Base-by-base conservation (phyloP, 2,888 invertebrate species). In the Drosophila algonquin region DNA sequence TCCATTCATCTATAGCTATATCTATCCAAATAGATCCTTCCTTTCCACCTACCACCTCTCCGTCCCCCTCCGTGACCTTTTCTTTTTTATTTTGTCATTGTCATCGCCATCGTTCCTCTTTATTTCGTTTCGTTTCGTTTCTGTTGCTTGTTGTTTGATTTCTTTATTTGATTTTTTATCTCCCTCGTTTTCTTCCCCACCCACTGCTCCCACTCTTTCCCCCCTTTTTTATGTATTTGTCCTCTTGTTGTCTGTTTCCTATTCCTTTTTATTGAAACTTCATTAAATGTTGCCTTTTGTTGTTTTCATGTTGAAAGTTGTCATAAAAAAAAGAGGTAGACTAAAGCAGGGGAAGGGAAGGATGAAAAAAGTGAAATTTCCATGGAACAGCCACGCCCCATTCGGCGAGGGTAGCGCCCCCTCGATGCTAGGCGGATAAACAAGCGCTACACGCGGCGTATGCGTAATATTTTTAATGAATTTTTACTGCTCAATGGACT, bases 131-230 rank as follows among this genome's bases (percentile, higher is more conserved):
- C 7, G 7, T 40, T 40, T 40, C 40, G 14, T n/a, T 40, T 14
- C 7, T 40, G 62, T 50, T 57, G 47, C 56, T 68, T 62, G 61
- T 51, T 52, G 54, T 52, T 69, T 74, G 72, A 73, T 77, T 86
- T 76, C 67, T 71, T 81, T 85, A 87, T 76, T 87, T 71, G 76
- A 69, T 68, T 81, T 79, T 76, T 79, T 81, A 62, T 59, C 60
- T 81, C 62, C 46, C 44, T n/a, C 30, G 30, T 40, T 40, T 5
- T 35, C 14, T 5, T 7, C 35, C 4, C 10, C 4, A 4, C 53
- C 40, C 40, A 40, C 40, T 14, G 12, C 5, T 6, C 2, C 14
- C 14, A 5, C 35, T 14, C 40, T 14, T 30, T 46, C 45, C 35
- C 12, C 30, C 18, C 50, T 10, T 21, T 27, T 46, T 35, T 62